Percentiles rank a stretch among this genome's conserved stretches.
Conservation (phyloP, 2,113 vertebrate genomes). For the Chloropsis hardwickii region DNA sequence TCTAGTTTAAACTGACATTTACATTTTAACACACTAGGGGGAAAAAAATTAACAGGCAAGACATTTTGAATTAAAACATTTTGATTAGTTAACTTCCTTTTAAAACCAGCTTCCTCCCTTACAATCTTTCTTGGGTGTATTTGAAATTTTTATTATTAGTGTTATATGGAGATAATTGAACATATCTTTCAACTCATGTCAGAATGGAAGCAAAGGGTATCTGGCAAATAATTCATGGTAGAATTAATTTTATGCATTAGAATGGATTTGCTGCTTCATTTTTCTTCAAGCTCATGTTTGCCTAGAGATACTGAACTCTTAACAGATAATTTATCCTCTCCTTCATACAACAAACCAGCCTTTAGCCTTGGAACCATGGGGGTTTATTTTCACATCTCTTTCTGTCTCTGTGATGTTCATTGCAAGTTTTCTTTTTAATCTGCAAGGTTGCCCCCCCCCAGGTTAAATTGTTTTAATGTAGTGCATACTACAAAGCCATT, state of each 20-base stretch:
- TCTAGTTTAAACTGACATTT: slow-evolving; percentile 22
- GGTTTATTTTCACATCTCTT: neutral
- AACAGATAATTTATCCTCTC: neutral
- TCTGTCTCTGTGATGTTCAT: neutral
- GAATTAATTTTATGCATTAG: neutral
- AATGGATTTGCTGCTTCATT: slow-evolving; percentile 17
- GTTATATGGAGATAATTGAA: slow-evolving; percentile 38
- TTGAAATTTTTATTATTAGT: slow-evolving; percentile 50
- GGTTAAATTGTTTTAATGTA: neutral
- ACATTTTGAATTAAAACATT: slow-evolving; percentile 15
- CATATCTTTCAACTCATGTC: slow-evolving; percentile 18
- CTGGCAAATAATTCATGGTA: neutral
- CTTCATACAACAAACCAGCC: neutral
- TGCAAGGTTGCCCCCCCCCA: neutral
- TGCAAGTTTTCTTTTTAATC: neutral
- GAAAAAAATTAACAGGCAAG: neutral
- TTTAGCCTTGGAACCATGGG: neutral
- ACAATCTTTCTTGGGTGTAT: slow-evolving; percentile 5
- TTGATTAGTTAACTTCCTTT: slow-evolving; percentile 10
- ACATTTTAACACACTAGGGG: neutral
- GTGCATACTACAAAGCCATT: neutral
- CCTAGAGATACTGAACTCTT: neutral
- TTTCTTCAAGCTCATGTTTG: neutral
- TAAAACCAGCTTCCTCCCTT: neutral
- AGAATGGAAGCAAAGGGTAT: neutral